A percentile compares a stretch with the other conserved stretches of the same genome.
Conservation (phyloP, 2,113 vertebrate species). For the Arothron firmamentum region DNA sequence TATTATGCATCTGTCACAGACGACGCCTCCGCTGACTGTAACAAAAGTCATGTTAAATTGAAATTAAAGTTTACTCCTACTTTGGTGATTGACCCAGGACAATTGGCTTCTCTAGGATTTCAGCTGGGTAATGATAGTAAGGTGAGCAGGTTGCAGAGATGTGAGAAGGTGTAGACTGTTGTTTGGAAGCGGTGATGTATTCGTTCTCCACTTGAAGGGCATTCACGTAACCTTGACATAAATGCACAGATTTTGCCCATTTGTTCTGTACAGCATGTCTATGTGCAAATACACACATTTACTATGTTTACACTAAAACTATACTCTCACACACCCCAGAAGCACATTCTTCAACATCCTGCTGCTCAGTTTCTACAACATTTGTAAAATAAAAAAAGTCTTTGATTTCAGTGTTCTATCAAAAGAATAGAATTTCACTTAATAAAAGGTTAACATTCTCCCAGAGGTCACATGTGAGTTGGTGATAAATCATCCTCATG, state of each 20-base stretch:
- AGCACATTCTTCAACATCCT: not conserved
- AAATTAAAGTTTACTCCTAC: conserved; percentile 44
- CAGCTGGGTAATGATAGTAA: conserved; percentile 13
- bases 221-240: conserved; percentile 46
- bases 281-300: not conserved
- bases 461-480: not conserved
- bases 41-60: conserved; percentile 1
- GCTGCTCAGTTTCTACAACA: not conserved
- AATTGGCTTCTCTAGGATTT: conserved; percentile 16
- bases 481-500: too few species aligned
- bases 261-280: not conserved
- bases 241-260: not conserved
- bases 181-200: conserved; percentile 21
- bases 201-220: conserved; percentile 24
- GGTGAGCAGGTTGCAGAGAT: conserved; percentile 5
- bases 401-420: too few species aligned
- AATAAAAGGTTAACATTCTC: not conserved
- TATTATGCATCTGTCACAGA: conserved; percentile 44
- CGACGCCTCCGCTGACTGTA: conserved; percentile 24
- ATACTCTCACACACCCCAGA: not conserved
- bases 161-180: conserved; percentile 6
- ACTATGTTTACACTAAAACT: not conserved
- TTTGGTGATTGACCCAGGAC: not conserved
- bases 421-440: not conserved
- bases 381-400: too few species aligned